Percentiles rank a stretch among this genome's conserved stretches.
Evolutionary conservation across 2,888 invertebrate genomes (phyloP).

Genomic region (Lydus trimaculatus): DNA sequence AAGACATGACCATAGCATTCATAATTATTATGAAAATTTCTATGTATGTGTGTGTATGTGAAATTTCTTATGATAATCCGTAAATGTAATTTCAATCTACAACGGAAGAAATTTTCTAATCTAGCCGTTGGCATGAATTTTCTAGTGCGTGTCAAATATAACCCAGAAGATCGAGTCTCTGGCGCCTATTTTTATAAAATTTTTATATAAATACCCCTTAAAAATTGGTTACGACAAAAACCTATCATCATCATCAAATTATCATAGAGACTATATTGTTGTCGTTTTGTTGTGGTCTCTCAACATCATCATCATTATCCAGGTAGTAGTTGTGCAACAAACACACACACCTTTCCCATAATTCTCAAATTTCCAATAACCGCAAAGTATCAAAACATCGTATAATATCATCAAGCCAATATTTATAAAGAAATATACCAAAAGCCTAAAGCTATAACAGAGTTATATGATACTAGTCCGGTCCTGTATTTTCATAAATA

Average conservation of each 20-base stretch:
- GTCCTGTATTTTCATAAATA: conserved; percentile 10
- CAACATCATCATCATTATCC: conserved; percentile 1
- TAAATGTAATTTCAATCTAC: too few relatives aligned
- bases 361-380: conserved; percentile 36
- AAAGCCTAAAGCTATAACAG: not conserved
- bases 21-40: conserved; percentile 31
- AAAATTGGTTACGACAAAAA: not conserved
- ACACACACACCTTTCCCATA: conserved; percentile 34
- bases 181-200: not conserved
- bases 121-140: not conserved
- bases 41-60: conserved; percentile 28
- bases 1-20: conserved; percentile 35
- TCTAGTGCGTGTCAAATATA: conserved; percentile 2
- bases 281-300: not conserved
- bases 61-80: conserved; percentile 26
- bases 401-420: conserved; percentile 9
- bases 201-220: not conserved
- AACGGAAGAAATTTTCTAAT: not conserved
- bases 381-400: conserved; percentile 30
- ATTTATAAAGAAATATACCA: not conserved
- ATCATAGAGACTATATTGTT: not conserved
- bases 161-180: not conserved
- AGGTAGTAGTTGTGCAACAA: conserved; percentile 24
- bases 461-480: not conserved
- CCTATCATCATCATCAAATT: conserved; percentile 2